Evolutionary conservation across 2,113 vertebrate genomes (phyloP).

Genomic region (Cinclus cinclus): DNA sequence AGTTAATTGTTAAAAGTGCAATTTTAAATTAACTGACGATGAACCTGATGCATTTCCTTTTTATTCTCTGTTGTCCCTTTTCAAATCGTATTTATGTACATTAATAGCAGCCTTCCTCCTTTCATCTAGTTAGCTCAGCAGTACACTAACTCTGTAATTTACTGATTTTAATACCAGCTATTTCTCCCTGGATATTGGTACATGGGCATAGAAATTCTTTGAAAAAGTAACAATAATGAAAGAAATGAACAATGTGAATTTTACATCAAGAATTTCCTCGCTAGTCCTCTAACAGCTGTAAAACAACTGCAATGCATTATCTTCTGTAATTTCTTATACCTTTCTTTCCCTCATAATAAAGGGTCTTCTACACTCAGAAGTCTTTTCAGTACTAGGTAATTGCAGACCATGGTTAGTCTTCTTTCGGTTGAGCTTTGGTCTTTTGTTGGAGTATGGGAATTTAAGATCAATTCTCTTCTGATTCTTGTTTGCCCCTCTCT

Average conservation of each 20-base stretch:
- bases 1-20: background rate
- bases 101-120: background rate
- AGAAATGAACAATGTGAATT: background rate
- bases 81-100: background rate
- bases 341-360: background rate
- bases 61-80: background rate
- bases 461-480: background rate
- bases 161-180: slow-evolving; percentile 3
- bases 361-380: background rate
- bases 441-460: background rate
- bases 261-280: background rate
- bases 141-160: slow-evolving; percentile 1
- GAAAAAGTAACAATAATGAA: background rate
- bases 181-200: background rate
- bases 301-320: background rate
- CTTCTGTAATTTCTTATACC: background rate
- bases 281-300: background rate
- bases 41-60: background rate
- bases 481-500: background rate
- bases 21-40: background rate
- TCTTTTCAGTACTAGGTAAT: background rate
- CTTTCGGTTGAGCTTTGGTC: background rate
- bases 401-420: background rate
- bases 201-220: background rate
- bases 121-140: background rate